These are phyloP conservation scores for Xestobium rufovillosum DNA, from an alignment of 2,888 invertebrate genomes.

Conservation along the genomic window DNA sequence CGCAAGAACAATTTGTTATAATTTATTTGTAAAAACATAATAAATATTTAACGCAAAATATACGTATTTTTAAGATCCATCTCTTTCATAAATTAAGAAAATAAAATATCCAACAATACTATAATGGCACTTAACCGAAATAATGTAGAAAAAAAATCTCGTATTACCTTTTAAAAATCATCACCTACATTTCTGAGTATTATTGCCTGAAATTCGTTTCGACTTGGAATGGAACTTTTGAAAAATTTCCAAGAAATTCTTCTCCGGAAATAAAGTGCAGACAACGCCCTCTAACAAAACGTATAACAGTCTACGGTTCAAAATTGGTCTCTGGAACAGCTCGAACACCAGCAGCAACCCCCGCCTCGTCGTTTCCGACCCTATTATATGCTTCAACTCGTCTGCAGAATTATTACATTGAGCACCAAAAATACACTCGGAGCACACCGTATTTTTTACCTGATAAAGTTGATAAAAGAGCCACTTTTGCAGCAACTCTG, in stretches of 20 bases:
- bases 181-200: neutral
- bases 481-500: slow-evolving; percentile 77
- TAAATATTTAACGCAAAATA: no score
- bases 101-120: neutral
- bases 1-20: no score
- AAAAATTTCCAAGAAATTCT: slow-evolving; percentile 64
- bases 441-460: slow-evolving; percentile 48
- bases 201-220: slow-evolving; percentile 40
- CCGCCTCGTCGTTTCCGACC: slow-evolving; percentile 76
- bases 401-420: no score
- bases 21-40: no score
- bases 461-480: slow-evolving; percentile 74
- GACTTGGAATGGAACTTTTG: slow-evolving; percentile 65
- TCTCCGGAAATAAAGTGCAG: slow-evolving; percentile 71
- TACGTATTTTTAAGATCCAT: no score
- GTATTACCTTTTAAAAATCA: neutral
- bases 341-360: slow-evolving; percentile 80
- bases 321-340: slow-evolving; percentile 75
- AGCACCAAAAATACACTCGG: slow-evolving; percentile 2
- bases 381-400: slow-evolving; percentile 83
- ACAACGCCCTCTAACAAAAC: slow-evolving; percentile 78
- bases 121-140: neutral
- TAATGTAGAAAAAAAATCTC: neutral
- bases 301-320: slow-evolving; percentile 76
- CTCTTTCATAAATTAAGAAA: no score